Conservation (phyloP, 1,140 invertebrate species). For the Phenacoccus solenopsis region DNA sequence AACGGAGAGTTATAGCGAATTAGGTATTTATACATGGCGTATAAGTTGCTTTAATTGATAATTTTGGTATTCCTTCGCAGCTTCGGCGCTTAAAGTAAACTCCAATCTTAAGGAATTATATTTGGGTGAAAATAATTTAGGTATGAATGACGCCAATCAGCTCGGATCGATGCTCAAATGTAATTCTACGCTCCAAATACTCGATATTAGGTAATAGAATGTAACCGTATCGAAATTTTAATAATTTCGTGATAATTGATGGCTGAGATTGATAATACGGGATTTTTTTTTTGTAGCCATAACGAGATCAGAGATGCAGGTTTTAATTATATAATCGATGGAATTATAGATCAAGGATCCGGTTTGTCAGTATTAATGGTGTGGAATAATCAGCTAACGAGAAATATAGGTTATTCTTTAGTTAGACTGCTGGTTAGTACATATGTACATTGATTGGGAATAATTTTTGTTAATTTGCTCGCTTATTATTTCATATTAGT, state of each 20-base stretch:
- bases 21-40: neutral
- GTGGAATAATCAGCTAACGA: constrained; percentile 75
- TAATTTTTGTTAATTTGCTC: too few species aligned
- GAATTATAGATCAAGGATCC: constrained; percentile 51
- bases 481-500: too few species aligned
- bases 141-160: constrained; percentile 59
- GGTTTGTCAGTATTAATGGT: constrained; percentile 66
- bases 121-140: constrained; percentile 66
- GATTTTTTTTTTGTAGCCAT: constrained; percentile 40
- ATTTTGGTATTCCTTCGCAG: constrained; percentile 36
- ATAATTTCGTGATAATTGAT: neutral
- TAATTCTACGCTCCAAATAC: constrained; percentile 56
- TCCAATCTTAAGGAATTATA: constrained; percentile 64
- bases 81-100: constrained; percentile 66
- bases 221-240: neutral
- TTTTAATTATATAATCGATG: constrained; percentile 52
- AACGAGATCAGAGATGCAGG: constrained; percentile 63
- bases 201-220: constrained; percentile 51
- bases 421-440: constrained; percentile 48
- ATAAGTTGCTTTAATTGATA: neutral
- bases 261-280: neutral
- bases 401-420: constrained; percentile 50
- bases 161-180: constrained; percentile 52
- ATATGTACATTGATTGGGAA: too few species aligned
- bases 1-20: too few species aligned